phyloP scores from a whole-genome alignment of 2,888 invertebrate species.

The Drosophila mettleri region DNA sequence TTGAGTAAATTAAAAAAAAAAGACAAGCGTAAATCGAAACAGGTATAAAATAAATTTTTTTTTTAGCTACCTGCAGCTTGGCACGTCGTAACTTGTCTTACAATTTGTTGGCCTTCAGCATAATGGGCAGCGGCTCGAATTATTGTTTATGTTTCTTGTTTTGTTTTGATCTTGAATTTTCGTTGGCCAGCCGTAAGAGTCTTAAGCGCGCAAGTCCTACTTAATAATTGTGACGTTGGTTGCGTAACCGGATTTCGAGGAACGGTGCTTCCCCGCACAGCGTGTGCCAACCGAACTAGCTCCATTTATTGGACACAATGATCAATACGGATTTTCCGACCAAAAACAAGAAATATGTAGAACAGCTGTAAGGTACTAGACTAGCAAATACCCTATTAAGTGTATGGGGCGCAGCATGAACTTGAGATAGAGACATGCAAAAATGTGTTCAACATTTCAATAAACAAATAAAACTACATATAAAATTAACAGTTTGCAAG shows the following conservation, averaged over 20 bases:
- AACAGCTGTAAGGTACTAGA: not conserved
- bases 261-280: conserved; percentile 28
- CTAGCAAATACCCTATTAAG: not conserved
- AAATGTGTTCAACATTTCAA: too few relatives aligned
- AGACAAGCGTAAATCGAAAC: too few relatives aligned
- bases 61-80: conserved; percentile 22
- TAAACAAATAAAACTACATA: not conserved
- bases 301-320: conserved; percentile 3
- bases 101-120: conserved; percentile 38
- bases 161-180: conserved; percentile 41
- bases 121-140: conserved; percentile 14
- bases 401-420: too few relatives aligned
- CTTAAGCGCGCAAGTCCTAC: not conserved
- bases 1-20: conserved; percentile 23
- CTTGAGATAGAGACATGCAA: too few relatives aligned
- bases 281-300: conserved; percentile 14
- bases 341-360: conserved; percentile 10
- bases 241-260: conserved; percentile 37
- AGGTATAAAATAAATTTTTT: conserved; percentile 22
- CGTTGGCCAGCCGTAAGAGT: not conserved
- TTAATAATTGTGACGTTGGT: not conserved
- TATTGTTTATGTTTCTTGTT: conserved; percentile 22
- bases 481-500: not conserved
- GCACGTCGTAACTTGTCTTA: conserved; percentile 62
- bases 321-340: conserved; percentile 23